phyloP scores from a whole-genome alignment of 2,888 invertebrate genomes.

The Aleiodes testaceus region DNA sequence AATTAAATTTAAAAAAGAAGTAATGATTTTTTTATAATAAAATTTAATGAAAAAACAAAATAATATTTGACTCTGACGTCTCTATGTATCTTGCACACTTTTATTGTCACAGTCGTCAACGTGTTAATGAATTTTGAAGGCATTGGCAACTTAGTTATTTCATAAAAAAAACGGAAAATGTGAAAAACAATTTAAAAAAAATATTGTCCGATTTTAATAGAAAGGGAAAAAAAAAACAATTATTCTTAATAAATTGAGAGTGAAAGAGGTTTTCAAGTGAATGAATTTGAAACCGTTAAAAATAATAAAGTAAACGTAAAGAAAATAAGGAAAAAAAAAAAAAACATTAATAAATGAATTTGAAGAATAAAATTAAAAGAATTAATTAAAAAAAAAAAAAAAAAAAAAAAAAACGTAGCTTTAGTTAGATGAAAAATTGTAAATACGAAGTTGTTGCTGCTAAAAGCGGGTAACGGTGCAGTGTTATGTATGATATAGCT shows the following conservation, averaged over 20 bases:
- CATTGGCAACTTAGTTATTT: conserved; percentile 65
- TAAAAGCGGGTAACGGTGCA: conserved; percentile 51
- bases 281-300: conserved; percentile 20
- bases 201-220: conserved; percentile 5
- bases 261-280: too few relatives aligned
- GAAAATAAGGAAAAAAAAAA: conserved; percentile 16
- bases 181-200: conserved; percentile 37
- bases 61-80: conserved; percentile 49
- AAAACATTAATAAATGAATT: conserved; percentile 34
- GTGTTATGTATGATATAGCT: conserved; percentile 57
- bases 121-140: conserved; percentile 63
- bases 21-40: conserved; percentile 38
- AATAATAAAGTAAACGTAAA: conserved; percentile 1
- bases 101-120: conserved; percentile 49
- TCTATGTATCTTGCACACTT: conserved; percentile 61
- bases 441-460: conserved; percentile 57
- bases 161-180: conserved; percentile 39
- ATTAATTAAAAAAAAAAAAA: conserved; percentile 36
- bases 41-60: conserved; percentile 34
- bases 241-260: too few relatives aligned
- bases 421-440: conserved; percentile 57
- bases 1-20: conserved; percentile 27
- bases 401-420: conserved; percentile 48
- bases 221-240: background rate
- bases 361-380: conserved; percentile 8